Percentiles rank a stretch among this genome's conserved stretches.
Conservation (phyloP, 2,797 vertebrate genomes). For the Coluber constrictor region DNA sequence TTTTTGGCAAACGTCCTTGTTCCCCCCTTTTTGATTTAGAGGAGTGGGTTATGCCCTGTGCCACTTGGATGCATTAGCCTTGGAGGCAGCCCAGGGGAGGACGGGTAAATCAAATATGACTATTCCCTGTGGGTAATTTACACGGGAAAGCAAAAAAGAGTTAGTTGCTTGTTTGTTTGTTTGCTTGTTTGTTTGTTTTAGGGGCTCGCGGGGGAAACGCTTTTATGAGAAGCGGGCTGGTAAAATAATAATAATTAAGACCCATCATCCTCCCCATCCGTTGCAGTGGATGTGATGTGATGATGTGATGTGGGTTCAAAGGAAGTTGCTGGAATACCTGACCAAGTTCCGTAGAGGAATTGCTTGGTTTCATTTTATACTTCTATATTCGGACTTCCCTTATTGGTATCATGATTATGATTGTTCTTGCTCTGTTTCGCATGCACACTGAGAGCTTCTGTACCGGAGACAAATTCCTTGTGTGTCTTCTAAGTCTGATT, state of each 20-base stretch:
- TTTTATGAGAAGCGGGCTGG: neutral
- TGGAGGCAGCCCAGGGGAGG: neutral
- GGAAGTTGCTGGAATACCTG: neutral
- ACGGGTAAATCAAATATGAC: constrained; percentile 58
- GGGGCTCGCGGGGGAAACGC: neutral
- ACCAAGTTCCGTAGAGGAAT: neutral
- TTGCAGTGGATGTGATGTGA: neutral
- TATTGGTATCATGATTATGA: neutral
- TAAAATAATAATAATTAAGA: neutral
- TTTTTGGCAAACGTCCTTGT: constrained; percentile 32
- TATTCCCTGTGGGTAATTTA: constrained; percentile 49
- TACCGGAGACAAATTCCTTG: neutral
- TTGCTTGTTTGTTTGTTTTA: neutral
- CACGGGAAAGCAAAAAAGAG: neutral
- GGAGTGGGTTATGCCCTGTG: constrained; percentile 14
- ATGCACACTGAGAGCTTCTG: neutral
- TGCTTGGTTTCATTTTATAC: neutral
- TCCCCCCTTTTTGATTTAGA: constrained; percentile 47
- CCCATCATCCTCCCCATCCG: too few species aligned
- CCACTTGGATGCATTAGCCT: constrained; percentile 48
- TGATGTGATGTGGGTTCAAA: neutral
- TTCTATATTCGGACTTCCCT: neutral
- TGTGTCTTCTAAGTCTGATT: neutral
- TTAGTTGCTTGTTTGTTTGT: neutral
- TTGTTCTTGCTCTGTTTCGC: neutral